Evolutionary conservation across 2,888 invertebrate genomes (phyloP).

Genomic region (Spodoptera littoralis): DNA sequence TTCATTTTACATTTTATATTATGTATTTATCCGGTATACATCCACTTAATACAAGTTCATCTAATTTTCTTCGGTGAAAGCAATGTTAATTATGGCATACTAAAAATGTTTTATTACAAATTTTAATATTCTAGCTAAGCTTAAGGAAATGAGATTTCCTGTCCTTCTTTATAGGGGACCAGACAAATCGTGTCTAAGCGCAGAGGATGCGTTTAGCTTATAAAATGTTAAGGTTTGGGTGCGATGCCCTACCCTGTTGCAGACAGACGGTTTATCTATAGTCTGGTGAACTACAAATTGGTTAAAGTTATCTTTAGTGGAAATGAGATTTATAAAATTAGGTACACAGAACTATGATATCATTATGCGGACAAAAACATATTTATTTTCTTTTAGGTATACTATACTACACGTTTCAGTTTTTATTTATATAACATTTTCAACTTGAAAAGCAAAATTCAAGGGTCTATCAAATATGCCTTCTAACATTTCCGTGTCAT

Average conservation of each 20-base stretch:
- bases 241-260: conserved; percentile 19
- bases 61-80: too few species aligned
- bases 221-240: conserved; percentile 10
- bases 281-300: too few species aligned
- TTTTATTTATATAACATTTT: too few species aligned
- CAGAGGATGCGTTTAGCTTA: conserved; percentile 9
- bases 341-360: too few species aligned
- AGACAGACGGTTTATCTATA: not conserved
- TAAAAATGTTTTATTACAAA: conserved; percentile 20
- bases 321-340: not conserved
- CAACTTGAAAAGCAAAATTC: not conserved
- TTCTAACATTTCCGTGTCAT: conserved; percentile 23
- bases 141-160: conserved; percentile 43
- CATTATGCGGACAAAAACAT: too few species aligned
- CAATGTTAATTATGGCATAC: conserved; percentile 8
- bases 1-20: not conserved
- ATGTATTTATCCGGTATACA: too few species aligned
- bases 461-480: conserved; percentile 11
- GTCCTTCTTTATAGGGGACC: conserved; percentile 30
- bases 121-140: conserved; percentile 25
- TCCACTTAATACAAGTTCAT: too few species aligned
- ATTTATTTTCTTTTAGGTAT: too few species aligned
- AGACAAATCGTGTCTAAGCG: conserved; percentile 14
- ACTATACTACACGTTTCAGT: too few species aligned
- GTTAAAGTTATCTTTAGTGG: not conserved